Base-by-base conservation (phyloP, 64 coral and sea anemone species). In the Dendrophyllia cribrosa region DNA sequence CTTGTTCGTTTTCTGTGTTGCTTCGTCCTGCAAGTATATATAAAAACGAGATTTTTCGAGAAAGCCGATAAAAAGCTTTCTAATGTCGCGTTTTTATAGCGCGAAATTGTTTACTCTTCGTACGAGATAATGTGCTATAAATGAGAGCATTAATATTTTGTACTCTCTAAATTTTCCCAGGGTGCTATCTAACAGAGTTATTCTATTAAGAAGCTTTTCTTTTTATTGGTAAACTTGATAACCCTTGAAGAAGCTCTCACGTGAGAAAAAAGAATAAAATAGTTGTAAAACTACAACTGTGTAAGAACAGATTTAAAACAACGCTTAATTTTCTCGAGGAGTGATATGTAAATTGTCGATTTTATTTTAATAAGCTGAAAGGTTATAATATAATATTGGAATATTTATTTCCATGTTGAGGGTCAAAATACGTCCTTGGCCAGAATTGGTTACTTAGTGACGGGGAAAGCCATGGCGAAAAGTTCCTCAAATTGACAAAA, bases 401-500 rank as follows among this genome's bases (percentile, higher is more conserved):
- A 94, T 94, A 94, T 94, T 84, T 94, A 94, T 94, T 94, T 89
- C 77, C 82, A 79, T 75, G 87, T 59, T 68, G 73, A 88, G 82
- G 92, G 86, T 89, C 69, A 52, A 82, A 89, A 94, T 94, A 83
- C 92, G 79, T 71, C 65, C 77, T 61, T 53, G 70, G 55, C 78
- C 59, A 79, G 67, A 94, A 84, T 21, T 94, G 92, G 80, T 94
- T 88, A 88, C 92, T 89, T 94, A 88, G 92, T 89, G 92, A 94
- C 92, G 76, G 87, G 34, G 21, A 72, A 55, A 70, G 58, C 16
- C 17, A 56, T 66, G 56, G 47, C 60, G 68, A 59, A 66, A 51
- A 66, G 24, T 67, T 61, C 24, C 59, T 58, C 20, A 8, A 52
- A 74, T 48, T 47, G 69, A 6, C 64, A 43, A 43, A 19, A 82